Evolutionary conservation across 2,888 invertebrate species (phyloP).

Genomic region (Protonemura montana): DNA sequence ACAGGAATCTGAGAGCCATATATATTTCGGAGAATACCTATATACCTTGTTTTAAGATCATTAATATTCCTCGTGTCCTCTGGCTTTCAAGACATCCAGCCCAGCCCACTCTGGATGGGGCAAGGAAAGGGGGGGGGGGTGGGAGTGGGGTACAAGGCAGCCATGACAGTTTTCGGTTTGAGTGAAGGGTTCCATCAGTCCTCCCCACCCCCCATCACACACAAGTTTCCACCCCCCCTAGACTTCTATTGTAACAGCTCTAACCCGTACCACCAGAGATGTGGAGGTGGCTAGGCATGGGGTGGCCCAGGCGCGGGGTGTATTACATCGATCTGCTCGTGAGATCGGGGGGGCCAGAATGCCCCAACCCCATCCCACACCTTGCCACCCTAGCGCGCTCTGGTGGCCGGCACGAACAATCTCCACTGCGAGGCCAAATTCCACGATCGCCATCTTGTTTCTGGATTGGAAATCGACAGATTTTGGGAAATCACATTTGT

Average conservation of each 20-base stretch:
- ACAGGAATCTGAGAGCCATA: too few relatives aligned
- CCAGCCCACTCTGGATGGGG: neutral
- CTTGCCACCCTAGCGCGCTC: slow-evolving; percentile 17
- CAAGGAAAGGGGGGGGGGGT: slow-evolving; percentile 18
- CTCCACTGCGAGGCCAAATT: neutral
- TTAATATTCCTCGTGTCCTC: slow-evolving; percentile 46
- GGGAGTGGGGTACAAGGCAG: slow-evolving; percentile 39
- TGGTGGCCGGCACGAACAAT: slow-evolving; percentile 30
- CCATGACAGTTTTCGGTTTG: slow-evolving; percentile 47
- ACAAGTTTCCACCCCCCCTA: neutral
- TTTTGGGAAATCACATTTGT: neutral
- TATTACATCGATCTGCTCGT: slow-evolving; percentile 33
- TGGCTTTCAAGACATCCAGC: neutral
- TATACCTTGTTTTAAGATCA: slow-evolving; percentile 34
- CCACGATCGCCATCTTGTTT: slow-evolving; percentile 32
- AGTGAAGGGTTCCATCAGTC: slow-evolving; percentile 45
- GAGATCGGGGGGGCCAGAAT: slow-evolving; percentile 23
- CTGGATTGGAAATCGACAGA: neutral
- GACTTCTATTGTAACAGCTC: slow-evolving; percentile 45
- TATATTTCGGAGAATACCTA: too few relatives aligned
- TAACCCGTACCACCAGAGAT: slow-evolving; percentile 35
- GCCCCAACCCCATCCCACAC: slow-evolving; percentile 16
- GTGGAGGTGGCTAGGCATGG: neutral
- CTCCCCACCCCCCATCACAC: slow-evolving; percentile 17
- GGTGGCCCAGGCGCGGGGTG: neutral